Evolutionary conservation across 2,113 vertebrate species (phyloP).

Genomic region (Lagopus leucura): DNA sequence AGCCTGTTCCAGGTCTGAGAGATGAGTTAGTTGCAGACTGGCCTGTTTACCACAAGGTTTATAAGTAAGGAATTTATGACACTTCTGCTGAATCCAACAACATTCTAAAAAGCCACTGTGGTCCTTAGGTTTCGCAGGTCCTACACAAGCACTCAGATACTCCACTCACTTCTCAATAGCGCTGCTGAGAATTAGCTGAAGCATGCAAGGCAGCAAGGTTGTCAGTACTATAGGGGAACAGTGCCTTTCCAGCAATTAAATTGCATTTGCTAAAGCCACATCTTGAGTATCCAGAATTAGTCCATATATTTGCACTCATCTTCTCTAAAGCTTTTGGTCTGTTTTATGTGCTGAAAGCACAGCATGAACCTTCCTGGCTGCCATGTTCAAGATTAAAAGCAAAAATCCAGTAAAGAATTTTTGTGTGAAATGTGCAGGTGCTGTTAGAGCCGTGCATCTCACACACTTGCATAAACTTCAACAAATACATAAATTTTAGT

Average conservation of each 20-base stretch:
- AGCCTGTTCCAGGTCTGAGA: rapidly evolving
- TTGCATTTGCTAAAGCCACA: neutral
- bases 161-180: neutral
- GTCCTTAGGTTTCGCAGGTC: neutral
- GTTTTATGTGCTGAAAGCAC: neutral
- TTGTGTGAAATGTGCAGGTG: neutral
- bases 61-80: neutral
- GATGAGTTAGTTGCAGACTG: neutral
- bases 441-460: neutral
- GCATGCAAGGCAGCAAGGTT: neutral
- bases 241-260: neutral
- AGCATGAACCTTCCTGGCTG: neutral
- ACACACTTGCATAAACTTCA: neutral
- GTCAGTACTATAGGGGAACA: neutral
- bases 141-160: neutral
- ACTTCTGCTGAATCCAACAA: neutral
- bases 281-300: neutral
- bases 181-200: neutral
- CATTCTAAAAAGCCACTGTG: neutral
- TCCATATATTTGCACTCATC: neutral
- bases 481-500: neutral
- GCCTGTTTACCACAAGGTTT: neutral
- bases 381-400: neutral
- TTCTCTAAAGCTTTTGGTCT: neutral
- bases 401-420: neutral